Evolutionary conservation across 2,797 vertebrate genomes (phyloP).

Genomic region (Labeo calbasu): DNA sequence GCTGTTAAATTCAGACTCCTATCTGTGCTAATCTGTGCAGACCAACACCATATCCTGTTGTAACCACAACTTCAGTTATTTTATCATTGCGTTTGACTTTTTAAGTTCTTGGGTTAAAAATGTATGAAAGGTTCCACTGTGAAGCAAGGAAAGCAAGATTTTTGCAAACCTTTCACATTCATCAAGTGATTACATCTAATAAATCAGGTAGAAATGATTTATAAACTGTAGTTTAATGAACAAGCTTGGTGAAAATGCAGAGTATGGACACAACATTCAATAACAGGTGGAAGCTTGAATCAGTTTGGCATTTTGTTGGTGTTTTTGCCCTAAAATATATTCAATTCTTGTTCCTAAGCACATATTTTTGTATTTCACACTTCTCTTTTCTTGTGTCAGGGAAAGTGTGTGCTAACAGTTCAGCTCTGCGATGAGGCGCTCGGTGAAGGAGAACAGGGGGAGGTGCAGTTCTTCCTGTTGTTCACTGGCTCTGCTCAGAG

Average conservation of each 20-base stretch:
- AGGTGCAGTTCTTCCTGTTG: constrained; percentile 88
- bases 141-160: background rate
- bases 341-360: background rate
- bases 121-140: background rate
- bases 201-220: background rate
- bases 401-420: constrained; percentile 89
- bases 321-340: background rate
- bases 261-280: background rate
- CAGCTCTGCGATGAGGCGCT: constrained; percentile 86
- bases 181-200: background rate
- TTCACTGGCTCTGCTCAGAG: constrained; percentile 90
- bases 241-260: background rate
- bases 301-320: background rate
- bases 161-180: background rate
- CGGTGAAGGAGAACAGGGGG: constrained; percentile 76
- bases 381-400: constrained; percentile 73
- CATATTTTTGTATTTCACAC: background rate
- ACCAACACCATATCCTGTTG: constrained; percentile 45
- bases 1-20: constrained; percentile 28
- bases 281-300: background rate
- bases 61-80: constrained; percentile 37
- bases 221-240: background rate
- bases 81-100: constrained; percentile 1
- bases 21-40: constrained; percentile 51
- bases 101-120: background rate